Base-by-base conservation (phyloP, 2,888 invertebrate genomes). In the Germaria angustata region DNA sequence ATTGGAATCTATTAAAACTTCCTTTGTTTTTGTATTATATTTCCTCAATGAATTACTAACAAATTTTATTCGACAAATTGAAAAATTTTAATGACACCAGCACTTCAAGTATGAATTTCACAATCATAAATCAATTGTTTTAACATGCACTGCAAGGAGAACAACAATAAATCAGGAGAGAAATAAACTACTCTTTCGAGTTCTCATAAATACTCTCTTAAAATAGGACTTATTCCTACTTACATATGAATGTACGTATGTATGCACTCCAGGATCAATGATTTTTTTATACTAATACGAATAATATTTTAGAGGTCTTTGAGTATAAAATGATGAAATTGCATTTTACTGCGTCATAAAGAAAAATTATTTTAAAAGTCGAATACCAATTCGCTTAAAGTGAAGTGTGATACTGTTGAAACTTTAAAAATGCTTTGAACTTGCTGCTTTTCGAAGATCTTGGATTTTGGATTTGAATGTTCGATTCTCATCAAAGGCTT, bases 1-100 rank as follows among this genome's bases (percentile, higher is more conserved):
- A 63, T 78, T 69, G 39, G 49, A 68, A 68, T 78, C 59, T 77
- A 77, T 72, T 68, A 32, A 63, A 63, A 73, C 72, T 81, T 81
- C 72, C 77, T 77, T 66, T 49, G n/a, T 39, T 13, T 36, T 5
- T 55, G 13, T 41, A 13, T 51, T 46, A 65, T 20, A 28, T 39
- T 3, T 22, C 20, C 57, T 34, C 28, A 28, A 66, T 20, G 15
- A 41, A 61, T 57, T 65, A n/a, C n/a, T n/a, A 8, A 66, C 36
- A 20, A 34, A 22, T 46, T 73, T 41, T 51, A 28, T 22, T 51
- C 32, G 34, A 61, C 53, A 71, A 68, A 66, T 28, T 53, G 17
- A 39, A 53, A 11, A 11, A 13, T 68, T 39, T 53, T 39, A 15
- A 9, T 36, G 28, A 11, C 65, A 73, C 80, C 61, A 66, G 79